Percentiles rank a stretch among this genome's conserved stretches.
Conservation (phyloP, 53 echinoderm and acorn worm species). For the Luidia sarsii region DNA sequence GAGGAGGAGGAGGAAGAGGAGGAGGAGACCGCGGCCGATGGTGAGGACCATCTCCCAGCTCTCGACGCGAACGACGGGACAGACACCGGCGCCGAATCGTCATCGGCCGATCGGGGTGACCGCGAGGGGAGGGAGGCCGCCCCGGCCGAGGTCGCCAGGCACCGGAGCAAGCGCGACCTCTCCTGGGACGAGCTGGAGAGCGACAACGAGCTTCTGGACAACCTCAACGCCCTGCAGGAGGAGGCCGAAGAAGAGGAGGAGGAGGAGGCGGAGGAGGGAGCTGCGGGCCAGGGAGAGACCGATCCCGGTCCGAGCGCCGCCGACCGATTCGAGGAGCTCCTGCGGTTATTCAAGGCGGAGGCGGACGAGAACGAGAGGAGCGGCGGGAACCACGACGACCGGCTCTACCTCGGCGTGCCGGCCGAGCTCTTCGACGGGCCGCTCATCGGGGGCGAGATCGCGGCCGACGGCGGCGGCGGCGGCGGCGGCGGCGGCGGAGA, state of each 20-base stretch:
- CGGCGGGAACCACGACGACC: background rate
- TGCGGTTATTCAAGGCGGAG: slow-evolving; percentile 36
- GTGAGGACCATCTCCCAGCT: background rate
- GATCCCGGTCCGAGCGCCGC: slow-evolving; percentile 1
- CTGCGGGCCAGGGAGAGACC: background rate
- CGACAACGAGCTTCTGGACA: slow-evolving; percentile 11
- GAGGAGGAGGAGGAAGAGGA: slow-evolving; percentile 17
- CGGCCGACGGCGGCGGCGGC: background rate
- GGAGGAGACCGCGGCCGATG: slow-evolving; percentile 3
- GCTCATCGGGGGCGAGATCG: background rate
- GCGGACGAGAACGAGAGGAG: background rate
- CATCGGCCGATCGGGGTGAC: background rate
- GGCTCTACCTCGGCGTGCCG: slow-evolving; percentile 5
- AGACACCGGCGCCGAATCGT: background rate
- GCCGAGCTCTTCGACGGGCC: no score
- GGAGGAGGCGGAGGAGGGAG: no score
- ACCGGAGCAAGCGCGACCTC: slow-evolving; percentile 42
- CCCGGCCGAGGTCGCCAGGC: slow-evolving; percentile 1
- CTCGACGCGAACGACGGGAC: background rate
- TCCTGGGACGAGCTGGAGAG: slow-evolving; percentile 31
- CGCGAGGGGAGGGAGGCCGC: background rate
- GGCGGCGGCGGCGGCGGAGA: slow-evolving; percentile 13
- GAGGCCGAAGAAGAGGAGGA: background rate
- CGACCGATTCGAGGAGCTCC: slow-evolving; percentile 46
- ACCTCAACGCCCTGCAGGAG: slow-evolving; percentile 25